Base-by-base conservation (phyloP, 2,113 vertebrate genomes). In the Prietella phreatophila region DNA sequence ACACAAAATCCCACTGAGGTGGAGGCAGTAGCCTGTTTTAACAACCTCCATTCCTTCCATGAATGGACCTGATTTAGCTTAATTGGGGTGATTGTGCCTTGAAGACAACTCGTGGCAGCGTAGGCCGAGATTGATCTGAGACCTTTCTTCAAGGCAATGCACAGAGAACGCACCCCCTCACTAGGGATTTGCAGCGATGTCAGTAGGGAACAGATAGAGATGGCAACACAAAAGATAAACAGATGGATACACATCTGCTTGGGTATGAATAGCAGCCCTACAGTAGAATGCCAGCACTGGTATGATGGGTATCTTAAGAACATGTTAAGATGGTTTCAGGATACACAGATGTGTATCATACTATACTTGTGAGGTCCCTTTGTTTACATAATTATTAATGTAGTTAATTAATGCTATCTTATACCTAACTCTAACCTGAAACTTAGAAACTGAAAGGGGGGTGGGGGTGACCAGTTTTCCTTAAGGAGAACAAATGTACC, bases 231-330 rank as follows among this genome's bases (percentile, higher is more conserved):
- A 87, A 80, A 27, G 75, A 50, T 39, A 78, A 39, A 69, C 89
- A 88, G 89, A 80, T 90, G 89, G 84, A 67, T 80, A 76, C 50
- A 90, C 86, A 88, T 85, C 89, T 88, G 86, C 78, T 81, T 63
- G 81, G 65, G 33, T 61, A 30, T 87, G 89, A 89, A 89, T 85
- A 55, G 83, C n/a, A 39, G 78, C 60, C 73, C 36, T 85, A 87
- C 83, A 87, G 79, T 85, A 89, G 53, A 80, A 55, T 63, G 25
- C 17, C n/a, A 58, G 60, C 56, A 58, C 83, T 82, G 85, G 85
- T 47, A 69, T 87, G 63, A n/a, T 36, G 75, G 53, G 78, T 84
- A 80, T 86, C 86, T 82, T 75, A 61, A 13, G 61, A 39, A 55
- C 81, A 87, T 53, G 25, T 71, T 85, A 87, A 82, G 61, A 79